Base-by-base conservation (phyloP, 1,140 invertebrate species). In the Drosophila baimaii region DNA sequence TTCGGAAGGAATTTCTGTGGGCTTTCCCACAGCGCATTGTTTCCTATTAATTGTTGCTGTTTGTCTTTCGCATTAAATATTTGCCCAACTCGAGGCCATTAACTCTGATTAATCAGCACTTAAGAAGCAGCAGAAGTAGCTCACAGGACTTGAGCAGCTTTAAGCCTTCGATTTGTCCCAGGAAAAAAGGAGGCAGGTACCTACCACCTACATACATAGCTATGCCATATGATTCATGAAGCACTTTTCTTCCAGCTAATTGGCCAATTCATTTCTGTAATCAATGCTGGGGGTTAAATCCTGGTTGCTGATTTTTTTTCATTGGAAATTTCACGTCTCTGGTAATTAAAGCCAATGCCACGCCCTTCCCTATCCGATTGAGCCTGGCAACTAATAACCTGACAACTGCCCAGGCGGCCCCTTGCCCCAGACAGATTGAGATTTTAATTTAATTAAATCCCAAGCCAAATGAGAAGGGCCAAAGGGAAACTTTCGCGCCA, bases 101-200 rank as follows among this genome's bases (percentile, higher is more conserved):
- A 77, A 79, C 82, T 79, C 68, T 86, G 82, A 86, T 86, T 83
- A 86, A 88, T 79, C 79, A 57, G 49, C 59, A 64, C 85, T 88
- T 82, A 86, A 72, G 76, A 62, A 58, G 47, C 29, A 46, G 46
- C 19, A 37, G 27, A 37, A 39, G 23, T 12, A 31, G 25, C 17
- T 31, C 23, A 12, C 23, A 31, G 37, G 13, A 65, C 15, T 44
- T 37, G 57, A 68, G 72, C 73, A 19, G 73, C 63, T 44, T 61
- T 47, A 78, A 25, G 33, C 25, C 29, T 69, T 57, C 51, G 51
- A 35, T 65, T 69, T 57, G 56, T 59, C 62, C 31, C 19, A 54
- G 44, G n/a, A n/a, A 12, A 35, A 17, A 62, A 46, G 17, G 29
- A 33, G 52, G 65, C 27, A 47, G 44, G 64, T 35, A 6, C 59